These are phyloP conservation scores for Drosophila limbata DNA, from an alignment of 2,888 invertebrate genomes.

Conservation along the genomic window DNA sequence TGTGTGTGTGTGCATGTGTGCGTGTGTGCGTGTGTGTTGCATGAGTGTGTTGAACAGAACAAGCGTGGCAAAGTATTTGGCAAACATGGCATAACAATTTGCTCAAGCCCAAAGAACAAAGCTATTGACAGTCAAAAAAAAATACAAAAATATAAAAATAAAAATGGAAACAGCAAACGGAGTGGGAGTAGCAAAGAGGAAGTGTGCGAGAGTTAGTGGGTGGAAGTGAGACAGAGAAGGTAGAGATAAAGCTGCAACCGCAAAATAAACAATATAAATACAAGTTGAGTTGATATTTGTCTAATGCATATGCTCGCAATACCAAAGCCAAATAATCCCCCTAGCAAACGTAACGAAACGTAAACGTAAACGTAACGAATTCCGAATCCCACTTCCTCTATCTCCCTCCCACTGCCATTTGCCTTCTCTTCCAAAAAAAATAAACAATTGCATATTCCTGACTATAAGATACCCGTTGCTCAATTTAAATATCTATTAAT, in stretches of 20 bases:
- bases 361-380: slow-evolving; percentile 60
- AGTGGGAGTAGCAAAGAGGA: neutral
- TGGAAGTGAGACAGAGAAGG: neutral
- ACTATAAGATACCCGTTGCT: neutral
- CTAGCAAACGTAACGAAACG: slow-evolving; percentile 54
- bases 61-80: slow-evolving; percentile 76
- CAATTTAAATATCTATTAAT: neutral
- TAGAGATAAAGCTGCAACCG: slow-evolving; percentile 41
- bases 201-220: neutral
- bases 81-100: slow-evolving; percentile 77
- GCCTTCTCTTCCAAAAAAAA: neutral
- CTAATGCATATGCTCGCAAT: slow-evolving; percentile 57
- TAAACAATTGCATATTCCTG: no score
- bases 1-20: neutral
- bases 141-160: slow-evolving; percentile 15
- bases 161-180: neutral
- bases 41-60: slow-evolving; percentile 54
- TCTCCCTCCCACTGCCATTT: neutral
- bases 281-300: slow-evolving; percentile 59
- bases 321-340: slow-evolving; percentile 61
- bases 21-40: slow-evolving; percentile 17
- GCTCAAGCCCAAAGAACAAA: slow-evolving; percentile 60
- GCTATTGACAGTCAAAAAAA: slow-evolving; percentile 55
- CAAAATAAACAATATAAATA: slow-evolving; percentile 72
- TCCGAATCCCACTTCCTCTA: neutral